phyloP scores from a whole-genome alignment of 1,140 invertebrate species.

The Eumaeus atala region DNA sequence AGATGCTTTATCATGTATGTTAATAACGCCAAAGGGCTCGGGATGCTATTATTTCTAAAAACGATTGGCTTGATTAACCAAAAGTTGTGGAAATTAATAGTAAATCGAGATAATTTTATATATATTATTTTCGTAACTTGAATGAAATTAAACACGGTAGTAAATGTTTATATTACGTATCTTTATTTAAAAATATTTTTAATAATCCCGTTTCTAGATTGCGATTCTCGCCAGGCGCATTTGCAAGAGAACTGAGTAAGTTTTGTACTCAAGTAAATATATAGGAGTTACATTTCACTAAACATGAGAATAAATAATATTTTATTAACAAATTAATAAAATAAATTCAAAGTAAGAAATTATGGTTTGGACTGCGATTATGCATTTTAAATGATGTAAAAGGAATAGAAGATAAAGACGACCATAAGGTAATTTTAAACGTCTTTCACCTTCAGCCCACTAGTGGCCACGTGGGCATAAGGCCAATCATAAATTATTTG shows the following conservation, averaged over 20 bases:
- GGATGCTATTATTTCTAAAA: conserved; percentile 1
- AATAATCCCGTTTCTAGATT: conserved; percentile 20
- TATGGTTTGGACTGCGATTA: conserved; percentile 14
- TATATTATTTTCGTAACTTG: conserved; percentile 3
- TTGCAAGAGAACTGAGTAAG: conserved; percentile 20
- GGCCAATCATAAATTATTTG: conserved; percentile 27
- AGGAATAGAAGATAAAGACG: conserved; percentile 22
- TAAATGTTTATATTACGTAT: conserved; percentile 11
- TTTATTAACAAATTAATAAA: background rate
- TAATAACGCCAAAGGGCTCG: background rate
- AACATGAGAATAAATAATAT: background rate
- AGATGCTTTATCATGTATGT: conserved; percentile 23
- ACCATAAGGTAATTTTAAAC: conserved; percentile 22
- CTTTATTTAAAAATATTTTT: conserved; percentile 16
- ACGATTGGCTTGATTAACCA: conserved; percentile 15
- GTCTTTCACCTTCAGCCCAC: conserved; percentile 25
- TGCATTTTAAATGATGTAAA: conserved; percentile 19
- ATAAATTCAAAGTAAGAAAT: background rate
- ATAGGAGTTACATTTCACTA: background rate
- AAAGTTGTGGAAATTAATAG: conserved; percentile 14
- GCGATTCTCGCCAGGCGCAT: conserved; percentile 24
- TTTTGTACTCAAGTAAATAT: conserved; percentile 15
- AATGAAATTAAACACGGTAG: background rate
- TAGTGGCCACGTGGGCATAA: conserved; percentile 25
- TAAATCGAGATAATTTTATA: conserved; percentile 14